Percentiles rank a stretch among this genome's conserved stretches.
These are phyloP conservation scores for Bruchidius siliquastri DNA, from an alignment of 2,888 invertebrate species.

Conservation along the genomic window DNA sequence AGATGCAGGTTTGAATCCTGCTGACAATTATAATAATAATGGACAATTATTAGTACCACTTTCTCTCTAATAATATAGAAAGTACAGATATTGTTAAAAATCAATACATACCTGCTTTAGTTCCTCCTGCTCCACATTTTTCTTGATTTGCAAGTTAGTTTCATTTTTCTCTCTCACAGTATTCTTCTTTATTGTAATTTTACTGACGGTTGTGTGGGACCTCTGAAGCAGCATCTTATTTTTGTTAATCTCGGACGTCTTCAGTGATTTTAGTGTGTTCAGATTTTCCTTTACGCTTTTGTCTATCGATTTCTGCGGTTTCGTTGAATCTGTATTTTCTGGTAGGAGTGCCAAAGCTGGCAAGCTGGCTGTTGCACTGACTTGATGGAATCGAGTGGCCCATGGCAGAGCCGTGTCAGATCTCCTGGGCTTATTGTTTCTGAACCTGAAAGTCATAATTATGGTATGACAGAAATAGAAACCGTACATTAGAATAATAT, in stretches of 20 bases:
- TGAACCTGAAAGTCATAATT: slow-evolving; percentile 46
- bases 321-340: slow-evolving; percentile 32
- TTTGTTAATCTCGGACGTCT: slow-evolving; percentile 22
- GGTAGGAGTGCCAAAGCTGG: slow-evolving; percentile 62
- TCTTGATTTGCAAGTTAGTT: slow-evolving; percentile 32
- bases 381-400: slow-evolving; percentile 75
- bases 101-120: slow-evolving; percentile 9
- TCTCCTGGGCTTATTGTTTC: slow-evolving; percentile 48
- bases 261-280: slow-evolving; percentile 40
- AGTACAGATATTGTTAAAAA: neutral
- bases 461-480: too few species aligned
- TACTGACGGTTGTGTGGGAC: slow-evolving; percentile 43
- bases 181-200: slow-evolving; percentile 28
- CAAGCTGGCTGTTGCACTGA: slow-evolving; percentile 76
- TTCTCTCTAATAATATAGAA: too few species aligned
- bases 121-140: slow-evolving; percentile 22
- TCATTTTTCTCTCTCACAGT: slow-evolving; percentile 29
- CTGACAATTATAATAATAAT: too few species aligned
- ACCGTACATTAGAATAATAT: too few species aligned
- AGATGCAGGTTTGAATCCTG: too few species aligned
- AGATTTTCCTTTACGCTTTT: slow-evolving; percentile 43
- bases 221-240: slow-evolving; percentile 25
- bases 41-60: too few species aligned
- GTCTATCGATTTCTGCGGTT: slow-evolving; percentile 34
- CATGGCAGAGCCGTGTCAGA: slow-evolving; percentile 51